Evolutionary conservation across 2,113 vertebrate species (phyloP).

Genomic region (Erythrocercus mccallii): DNA sequence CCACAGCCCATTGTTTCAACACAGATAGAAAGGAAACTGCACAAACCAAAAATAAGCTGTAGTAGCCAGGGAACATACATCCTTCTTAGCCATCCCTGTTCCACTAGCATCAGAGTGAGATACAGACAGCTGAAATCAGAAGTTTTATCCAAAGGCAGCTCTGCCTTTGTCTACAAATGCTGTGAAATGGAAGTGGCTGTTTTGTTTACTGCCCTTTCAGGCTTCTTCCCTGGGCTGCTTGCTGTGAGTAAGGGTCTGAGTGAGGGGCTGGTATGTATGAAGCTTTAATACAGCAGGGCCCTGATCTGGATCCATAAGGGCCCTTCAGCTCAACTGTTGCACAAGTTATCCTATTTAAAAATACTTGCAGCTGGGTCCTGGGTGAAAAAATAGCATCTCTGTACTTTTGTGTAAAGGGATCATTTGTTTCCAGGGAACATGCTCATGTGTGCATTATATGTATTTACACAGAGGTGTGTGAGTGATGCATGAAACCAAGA

Average conservation of each 20-base stretch:
- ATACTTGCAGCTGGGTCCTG: neutral
- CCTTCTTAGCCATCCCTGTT: neutral
- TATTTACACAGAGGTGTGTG: neutral
- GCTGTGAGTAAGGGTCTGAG: neutral
- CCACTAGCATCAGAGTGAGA: accelerated
- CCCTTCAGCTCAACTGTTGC: neutral
- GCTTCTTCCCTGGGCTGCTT: neutral
- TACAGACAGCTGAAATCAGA: neutral
- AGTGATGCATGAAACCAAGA: neutral
- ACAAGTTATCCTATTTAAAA: neutral
- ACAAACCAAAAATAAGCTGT: neutral
- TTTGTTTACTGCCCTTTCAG: neutral
- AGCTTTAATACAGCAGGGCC: neutral
- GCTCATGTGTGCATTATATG: neutral
- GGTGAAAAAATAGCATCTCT: neutral
- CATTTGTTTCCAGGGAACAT: neutral
- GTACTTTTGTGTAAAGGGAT: neutral
- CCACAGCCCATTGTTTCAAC: neutral
- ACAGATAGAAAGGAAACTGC: neutral
- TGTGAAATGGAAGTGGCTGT: neutral
- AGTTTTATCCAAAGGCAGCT: neutral
- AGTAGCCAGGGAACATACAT: neutral
- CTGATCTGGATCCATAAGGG: neutral
- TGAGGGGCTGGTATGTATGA: neutral
- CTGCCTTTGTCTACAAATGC: neutral